A percentile compares a stretch with the other conserved stretches of the same genome.
phyloP scores from a whole-genome alignment of 1,140 invertebrate species.

The Sycophila sp. region DNA sequence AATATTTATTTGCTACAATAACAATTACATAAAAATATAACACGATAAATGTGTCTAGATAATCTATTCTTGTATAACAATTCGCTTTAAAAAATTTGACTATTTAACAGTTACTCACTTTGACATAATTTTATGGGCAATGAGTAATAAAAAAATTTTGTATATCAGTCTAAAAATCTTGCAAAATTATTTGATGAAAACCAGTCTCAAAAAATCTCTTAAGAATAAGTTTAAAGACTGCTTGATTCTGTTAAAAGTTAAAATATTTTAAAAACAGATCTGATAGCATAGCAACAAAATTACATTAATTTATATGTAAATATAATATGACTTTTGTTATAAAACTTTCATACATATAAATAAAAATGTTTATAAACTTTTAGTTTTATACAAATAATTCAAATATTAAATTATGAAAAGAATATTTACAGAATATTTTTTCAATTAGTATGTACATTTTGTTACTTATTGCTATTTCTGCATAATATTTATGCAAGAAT shows the following conservation, averaged over 20 bases:
- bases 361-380: neutral
- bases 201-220: constrained; percentile 1
- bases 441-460: neutral
- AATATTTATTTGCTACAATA: neutral
- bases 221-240: constrained; percentile 2
- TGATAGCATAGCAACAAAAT: neutral
- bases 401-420: neutral
- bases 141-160: neutral
- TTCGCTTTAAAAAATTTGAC: neutral
- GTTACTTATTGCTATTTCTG: neutral
- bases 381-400: neutral
- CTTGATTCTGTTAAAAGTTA: neutral
- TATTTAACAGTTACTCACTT: neutral
- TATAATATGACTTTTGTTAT: neutral
- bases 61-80: neutral
- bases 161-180: constrained; percentile 13
- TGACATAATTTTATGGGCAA: too few relatives aligned
- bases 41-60: neutral
- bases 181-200: neutral
- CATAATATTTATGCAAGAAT: neutral
- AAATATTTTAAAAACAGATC: constrained; percentile 4
- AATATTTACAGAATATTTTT: neutral
- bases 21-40: constrained; percentile 10
- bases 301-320: neutral
- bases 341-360: neutral